Percentiles rank a stretch among this genome's conserved stretches.
phyloP scores from a whole-genome alignment of 2,113 vertebrate genomes.

The Hemiscyllium ocellatum region DNA sequence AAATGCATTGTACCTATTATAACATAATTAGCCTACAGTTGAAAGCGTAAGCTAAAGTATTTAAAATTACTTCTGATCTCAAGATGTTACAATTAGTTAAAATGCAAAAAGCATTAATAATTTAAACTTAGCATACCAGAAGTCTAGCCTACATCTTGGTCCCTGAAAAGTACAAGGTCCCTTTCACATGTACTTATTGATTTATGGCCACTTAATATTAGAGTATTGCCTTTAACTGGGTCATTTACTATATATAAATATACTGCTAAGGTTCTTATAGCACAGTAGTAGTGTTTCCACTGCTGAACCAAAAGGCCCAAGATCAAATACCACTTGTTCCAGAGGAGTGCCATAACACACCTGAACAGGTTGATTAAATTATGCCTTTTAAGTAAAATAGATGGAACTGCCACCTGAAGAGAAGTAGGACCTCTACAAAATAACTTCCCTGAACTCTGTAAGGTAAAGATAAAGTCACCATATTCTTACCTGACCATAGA shows the following conservation, averaged over 20 bases:
- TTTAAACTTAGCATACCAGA: neutral
- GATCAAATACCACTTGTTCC: too few relatives aligned
- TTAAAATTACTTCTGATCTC: neutral
- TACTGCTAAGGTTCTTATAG: too few relatives aligned
- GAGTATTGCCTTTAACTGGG: neutral
- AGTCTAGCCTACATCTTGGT: neutral
- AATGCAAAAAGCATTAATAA: neutral
- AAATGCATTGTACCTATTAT: neutral
- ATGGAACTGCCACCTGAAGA: neutral
- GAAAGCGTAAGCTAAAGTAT: neutral
- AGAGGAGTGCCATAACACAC: too few relatives aligned
- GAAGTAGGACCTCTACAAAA: neutral
- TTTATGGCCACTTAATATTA: neutral
- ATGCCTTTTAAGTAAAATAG: neutral
- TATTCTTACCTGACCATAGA: too few relatives aligned
- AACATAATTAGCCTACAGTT: neutral
- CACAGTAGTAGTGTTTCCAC: too few relatives aligned
- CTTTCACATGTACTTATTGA: neutral
- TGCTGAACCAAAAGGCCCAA: too few relatives aligned
- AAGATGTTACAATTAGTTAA: neutral
- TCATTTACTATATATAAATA: neutral
- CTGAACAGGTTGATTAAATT: too few relatives aligned
- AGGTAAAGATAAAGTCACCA: neutral
- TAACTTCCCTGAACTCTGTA: neutral
- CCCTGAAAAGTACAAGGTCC: neutral